Evolutionary conservation across 2,888 invertebrate species (phyloP).

Genomic region (Agrypnus murinus): DNA sequence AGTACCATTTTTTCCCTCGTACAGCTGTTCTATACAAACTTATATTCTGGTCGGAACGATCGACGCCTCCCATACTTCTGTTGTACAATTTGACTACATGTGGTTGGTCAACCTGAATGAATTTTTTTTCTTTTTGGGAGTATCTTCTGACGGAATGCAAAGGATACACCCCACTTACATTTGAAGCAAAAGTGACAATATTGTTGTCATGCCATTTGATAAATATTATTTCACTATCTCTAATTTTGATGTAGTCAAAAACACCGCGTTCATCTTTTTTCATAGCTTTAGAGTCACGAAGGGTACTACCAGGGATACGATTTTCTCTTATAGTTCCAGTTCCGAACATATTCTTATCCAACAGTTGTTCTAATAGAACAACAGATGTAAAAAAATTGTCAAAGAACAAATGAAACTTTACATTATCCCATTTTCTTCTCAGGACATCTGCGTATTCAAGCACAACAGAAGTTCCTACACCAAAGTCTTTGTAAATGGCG

Average conservation of each 20-base stretch:
- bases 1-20: constrained; percentile 40
- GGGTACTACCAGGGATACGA: not conserved
- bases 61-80: too few relatives aligned
- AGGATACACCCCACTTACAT: constrained; percentile 4
- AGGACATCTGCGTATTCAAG: not conserved
- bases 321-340: constrained; percentile 22
- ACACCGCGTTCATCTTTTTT: not conserved
- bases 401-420: constrained; percentile 16
- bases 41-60: constrained; percentile 26
- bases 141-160: constrained; percentile 7
- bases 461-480: too few relatives aligned
- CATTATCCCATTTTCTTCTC: not conserved
- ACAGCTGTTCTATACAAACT: constrained; percentile 8
- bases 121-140: constrained; percentile 27
- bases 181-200: constrained; percentile 22
- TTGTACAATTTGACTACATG: constrained; percentile 17
- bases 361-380: not conserved
- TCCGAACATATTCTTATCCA: not conserved
- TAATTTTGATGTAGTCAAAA: not conserved
- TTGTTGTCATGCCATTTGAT: not conserved
- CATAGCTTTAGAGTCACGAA: not conserved
- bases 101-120: constrained; percentile 16
- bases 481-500: constrained; percentile 1
- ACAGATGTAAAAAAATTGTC: constrained; percentile 31
- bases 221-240: not conserved